Evolutionary conservation across 2,113 vertebrate genomes (phyloP).

Genomic region (Microtus oregoni): DNA sequence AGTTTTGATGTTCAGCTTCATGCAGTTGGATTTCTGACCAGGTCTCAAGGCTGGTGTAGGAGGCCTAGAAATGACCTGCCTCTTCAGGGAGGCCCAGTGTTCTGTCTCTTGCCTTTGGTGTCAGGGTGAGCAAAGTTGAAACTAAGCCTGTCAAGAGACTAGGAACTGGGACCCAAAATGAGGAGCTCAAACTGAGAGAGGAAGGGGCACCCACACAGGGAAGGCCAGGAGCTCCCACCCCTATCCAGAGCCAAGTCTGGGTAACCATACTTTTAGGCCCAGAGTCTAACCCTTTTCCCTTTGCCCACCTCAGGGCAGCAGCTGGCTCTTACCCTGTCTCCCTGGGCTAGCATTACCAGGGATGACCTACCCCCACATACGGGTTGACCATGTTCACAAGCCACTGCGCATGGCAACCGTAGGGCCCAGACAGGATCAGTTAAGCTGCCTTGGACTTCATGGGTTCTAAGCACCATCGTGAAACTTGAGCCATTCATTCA

Average conservation of each 20-base stretch:
- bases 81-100: neutral
- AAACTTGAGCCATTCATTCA: neutral
- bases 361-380: neutral
- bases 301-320: neutral
- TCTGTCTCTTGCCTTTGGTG: neutral
- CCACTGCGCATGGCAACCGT: neutral
- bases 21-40: neutral
- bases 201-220: neutral
- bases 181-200: conserved; percentile 63
- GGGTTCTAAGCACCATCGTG: neutral
- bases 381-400: neutral
- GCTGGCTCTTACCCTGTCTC: neutral
- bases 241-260: neutral
- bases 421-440: neutral
- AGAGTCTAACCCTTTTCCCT: neutral
- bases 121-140: conserved; percentile 64
- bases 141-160: neutral
- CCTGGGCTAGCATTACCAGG: neutral
- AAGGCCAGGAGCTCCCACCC: neutral
- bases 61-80: neutral
- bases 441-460: neutral
- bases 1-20: neutral
- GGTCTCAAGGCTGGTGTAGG: neutral
- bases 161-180: conserved; percentile 40
- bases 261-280: neutral